Percentiles rank a stretch among this genome's conserved stretches.
Conservation (phyloP, 1,140 invertebrate species). For the Brachionus sp. region DNA sequence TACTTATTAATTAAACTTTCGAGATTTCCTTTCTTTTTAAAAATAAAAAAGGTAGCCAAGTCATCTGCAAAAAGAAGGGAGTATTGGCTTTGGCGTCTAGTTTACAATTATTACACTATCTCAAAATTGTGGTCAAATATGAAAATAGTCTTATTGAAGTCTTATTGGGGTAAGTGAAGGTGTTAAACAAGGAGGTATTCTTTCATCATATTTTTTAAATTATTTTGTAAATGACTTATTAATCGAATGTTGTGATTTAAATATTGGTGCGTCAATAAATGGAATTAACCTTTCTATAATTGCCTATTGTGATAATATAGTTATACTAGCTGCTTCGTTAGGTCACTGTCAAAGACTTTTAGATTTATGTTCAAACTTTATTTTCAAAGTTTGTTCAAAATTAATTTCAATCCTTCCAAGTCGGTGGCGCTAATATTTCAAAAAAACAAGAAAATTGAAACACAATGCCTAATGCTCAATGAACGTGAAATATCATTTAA, state of each 20-base stretch:
- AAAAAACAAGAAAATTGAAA: not conserved
- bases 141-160: not conserved
- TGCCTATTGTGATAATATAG: not conserved
- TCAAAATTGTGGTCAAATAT: not conserved
- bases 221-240: not conserved
- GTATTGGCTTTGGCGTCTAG: not conserved
- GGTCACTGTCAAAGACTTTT: not conserved
- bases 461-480: not conserved
- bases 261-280: not conserved
- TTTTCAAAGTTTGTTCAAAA: not conserved
- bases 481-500: not conserved
- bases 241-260: not conserved
- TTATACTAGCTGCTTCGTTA: not conserved
- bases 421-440: not conserved
- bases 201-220: not conserved
- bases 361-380: not conserved
- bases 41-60: too few species aligned
- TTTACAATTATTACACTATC: not conserved
- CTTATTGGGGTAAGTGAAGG: not conserved
- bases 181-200: not conserved
- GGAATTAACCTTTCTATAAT: not conserved
- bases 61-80: too few species aligned
- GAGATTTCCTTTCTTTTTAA: too few species aligned
- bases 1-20: too few species aligned
- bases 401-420: not conserved